Conservation (phyloP, 2,797 vertebrate species). For the Platyrinchus mystaceus region DNA sequence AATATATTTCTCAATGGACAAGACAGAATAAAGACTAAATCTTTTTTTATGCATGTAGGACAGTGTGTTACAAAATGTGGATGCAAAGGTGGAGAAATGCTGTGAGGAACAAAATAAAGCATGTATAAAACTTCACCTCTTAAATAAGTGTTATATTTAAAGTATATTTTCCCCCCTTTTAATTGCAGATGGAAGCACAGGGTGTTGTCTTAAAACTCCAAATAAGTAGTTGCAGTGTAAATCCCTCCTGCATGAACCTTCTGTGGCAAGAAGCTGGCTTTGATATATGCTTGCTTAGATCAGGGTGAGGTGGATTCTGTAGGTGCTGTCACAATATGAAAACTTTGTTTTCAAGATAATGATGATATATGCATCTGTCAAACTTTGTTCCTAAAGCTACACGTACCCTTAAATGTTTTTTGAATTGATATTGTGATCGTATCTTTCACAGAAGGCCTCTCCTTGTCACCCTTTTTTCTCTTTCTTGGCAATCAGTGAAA, state of each 20-base stretch:
- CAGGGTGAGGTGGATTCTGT: background rate
- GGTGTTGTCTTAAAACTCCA: background rate
- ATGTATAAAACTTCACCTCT: background rate
- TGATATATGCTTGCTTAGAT: background rate
- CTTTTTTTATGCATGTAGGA: background rate
- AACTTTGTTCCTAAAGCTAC: background rate
- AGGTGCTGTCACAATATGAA: background rate
- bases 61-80: background rate
- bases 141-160: background rate
- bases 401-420: background rate
- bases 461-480: background rate
- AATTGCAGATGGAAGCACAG: background rate
- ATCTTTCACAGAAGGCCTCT: background rate
- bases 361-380: background rate
- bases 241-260: background rate
- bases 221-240: background rate
- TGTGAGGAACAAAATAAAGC: background rate
- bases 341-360: background rate
- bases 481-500: background rate
- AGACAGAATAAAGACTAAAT: background rate
- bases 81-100: background rate
- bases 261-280: background rate
- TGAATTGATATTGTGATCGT: background rate
- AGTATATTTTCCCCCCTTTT: background rate
- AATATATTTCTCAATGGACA: background rate